phyloP scores from a whole-genome alignment of 2,113 vertebrate genomes.

The Austrofundulus limnaeus region DNA sequence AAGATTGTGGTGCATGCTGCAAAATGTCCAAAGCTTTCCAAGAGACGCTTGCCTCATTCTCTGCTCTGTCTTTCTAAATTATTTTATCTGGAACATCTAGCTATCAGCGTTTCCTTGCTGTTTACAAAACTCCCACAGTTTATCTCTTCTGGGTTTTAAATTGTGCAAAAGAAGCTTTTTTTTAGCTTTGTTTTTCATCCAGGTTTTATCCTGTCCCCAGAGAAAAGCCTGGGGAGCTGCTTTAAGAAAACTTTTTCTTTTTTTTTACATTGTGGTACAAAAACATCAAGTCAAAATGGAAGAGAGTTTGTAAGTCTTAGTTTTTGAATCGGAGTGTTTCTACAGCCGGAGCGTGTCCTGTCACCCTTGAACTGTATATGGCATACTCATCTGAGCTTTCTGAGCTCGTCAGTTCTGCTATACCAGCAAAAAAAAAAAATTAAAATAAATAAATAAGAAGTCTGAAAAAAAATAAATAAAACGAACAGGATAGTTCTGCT shows the following conservation, averaged over 20 bases:
- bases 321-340: constrained; percentile 50
- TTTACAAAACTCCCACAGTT: constrained; percentile 65
- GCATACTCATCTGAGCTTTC: constrained; percentile 41
- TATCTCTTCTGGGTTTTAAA: constrained; percentile 66
- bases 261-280: constrained; percentile 24
- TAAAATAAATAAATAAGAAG: constrained; percentile 3
- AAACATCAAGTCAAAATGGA: constrained; percentile 48
- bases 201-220: constrained; percentile 57
- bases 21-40: constrained; percentile 57
- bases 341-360: constrained; percentile 47
- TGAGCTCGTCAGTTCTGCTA: constrained; percentile 38
- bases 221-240: constrained; percentile 51
- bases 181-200: constrained; percentile 54
- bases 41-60: constrained; percentile 37
- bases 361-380: constrained; percentile 44
- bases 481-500: constrained; percentile 39
- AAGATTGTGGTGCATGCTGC: constrained; percentile 22
- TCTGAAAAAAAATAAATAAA: background rate
- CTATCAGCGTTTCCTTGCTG: constrained; percentile 54
- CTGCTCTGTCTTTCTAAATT: constrained; percentile 23
- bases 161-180: constrained; percentile 67
- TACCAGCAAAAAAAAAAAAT: constrained; percentile 15
- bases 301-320: constrained; percentile 59
- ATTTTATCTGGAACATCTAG: constrained; percentile 63
- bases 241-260: constrained; percentile 48